Evolutionary conservation across 2,113 vertebrate species (phyloP).

Genomic region (Oncorhynchus keta): DNA sequence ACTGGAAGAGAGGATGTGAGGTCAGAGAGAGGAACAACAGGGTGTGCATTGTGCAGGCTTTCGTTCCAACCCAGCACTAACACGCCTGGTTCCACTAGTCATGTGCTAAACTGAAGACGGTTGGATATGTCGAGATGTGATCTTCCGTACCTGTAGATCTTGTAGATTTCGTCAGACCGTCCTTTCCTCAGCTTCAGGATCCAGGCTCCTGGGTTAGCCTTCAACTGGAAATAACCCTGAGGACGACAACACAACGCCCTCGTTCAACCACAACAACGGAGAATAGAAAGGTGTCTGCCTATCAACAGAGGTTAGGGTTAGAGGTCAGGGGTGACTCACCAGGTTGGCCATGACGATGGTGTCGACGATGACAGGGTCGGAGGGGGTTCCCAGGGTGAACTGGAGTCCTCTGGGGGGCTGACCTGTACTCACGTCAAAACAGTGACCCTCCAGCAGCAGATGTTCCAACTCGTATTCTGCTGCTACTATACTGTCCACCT

Average conservation of each 20-base stretch:
- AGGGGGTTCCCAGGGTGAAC: conserved; percentile 89
- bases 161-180: conserved; percentile 96
- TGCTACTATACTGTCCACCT: conserved; percentile 90
- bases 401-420: conserved; percentile 95
- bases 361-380: conserved; percentile 85
- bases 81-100: too few relatives aligned
- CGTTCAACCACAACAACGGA: neutral
- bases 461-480: conserved; percentile 95
- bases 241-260: neutral
- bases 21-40: neutral
- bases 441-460: conserved; percentile 93
- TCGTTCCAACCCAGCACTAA: too few relatives aligned
- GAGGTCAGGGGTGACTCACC: conserved; percentile 64
- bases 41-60: neutral
- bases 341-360: conserved; percentile 99
- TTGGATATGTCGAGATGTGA: neutral
- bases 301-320: neutral
- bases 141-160: conserved; percentile 88
- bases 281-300: neutral
- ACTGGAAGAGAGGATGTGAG: conserved; percentile 63
- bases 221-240: conserved; percentile 97
- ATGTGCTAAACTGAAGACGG: too few relatives aligned
- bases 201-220: conserved; percentile 97
- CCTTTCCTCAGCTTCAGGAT: conserved; percentile 90
- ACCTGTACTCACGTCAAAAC: conserved; percentile 95